phyloP scores from a whole-genome alignment of 2,113 vertebrate genomes.

The Daboia siamensis region DNA sequence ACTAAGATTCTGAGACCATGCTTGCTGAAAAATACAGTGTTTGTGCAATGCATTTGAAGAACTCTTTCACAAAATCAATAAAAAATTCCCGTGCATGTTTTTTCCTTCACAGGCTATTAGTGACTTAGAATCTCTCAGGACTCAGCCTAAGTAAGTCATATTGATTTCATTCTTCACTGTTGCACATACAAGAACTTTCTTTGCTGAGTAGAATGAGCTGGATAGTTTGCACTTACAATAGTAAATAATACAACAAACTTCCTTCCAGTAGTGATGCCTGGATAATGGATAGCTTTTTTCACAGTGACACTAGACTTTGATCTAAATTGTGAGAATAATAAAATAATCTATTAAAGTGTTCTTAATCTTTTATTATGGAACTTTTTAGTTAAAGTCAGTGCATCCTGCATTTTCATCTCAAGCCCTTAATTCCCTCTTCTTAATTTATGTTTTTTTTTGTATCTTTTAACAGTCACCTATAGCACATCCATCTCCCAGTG shows the following conservation, averaged over 20 bases:
- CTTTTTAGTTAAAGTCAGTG: background rate
- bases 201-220: background rate
- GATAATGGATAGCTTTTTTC: background rate
- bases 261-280: background rate
- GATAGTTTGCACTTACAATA: background rate
- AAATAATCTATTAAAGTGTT: background rate
- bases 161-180: conserved; percentile 31
- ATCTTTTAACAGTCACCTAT: background rate
- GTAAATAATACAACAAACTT: conserved; percentile 8
- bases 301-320: background rate
- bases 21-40: accelerated
- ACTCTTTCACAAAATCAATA: background rate
- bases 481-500: background rate
- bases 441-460: background rate
- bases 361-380: background rate
- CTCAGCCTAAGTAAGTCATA: conserved; percentile 4
- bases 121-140: conserved; percentile 8
- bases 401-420: background rate
- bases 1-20: background rate
- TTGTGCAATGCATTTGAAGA: background rate
- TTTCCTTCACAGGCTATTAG: background rate
- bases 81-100: background rate
- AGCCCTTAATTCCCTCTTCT: background rate
- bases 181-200: background rate
- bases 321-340: background rate